These are phyloP conservation scores for Lepilemur septentrionalis DNA, from an alignment of 2,797 vertebrate species.

Conservation along the genomic window DNA sequence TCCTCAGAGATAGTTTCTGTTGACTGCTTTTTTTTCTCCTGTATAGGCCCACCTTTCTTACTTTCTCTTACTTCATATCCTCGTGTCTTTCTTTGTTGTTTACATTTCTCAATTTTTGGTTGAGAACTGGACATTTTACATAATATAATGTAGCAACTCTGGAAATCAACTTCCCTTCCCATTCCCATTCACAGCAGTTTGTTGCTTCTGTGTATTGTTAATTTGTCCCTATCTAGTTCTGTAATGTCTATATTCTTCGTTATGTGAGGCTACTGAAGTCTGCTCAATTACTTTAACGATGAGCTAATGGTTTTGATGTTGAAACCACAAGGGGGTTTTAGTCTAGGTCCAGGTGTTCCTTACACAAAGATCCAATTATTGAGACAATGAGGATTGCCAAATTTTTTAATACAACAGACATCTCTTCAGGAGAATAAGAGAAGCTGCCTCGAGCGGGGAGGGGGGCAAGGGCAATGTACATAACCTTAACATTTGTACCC, in stretches of 20 bases:
- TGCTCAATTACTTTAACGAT: background rate
- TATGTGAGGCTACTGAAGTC: background rate
- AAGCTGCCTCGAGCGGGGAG: background rate
- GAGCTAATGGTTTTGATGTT: background rate
- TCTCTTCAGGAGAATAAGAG: background rate
- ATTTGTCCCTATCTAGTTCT: background rate
- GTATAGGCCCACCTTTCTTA: background rate
- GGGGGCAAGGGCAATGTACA: no score
- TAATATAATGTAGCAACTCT: background rate
- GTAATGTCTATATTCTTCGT: background rate
- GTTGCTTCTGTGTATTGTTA: background rate
- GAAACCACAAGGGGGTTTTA: background rate
- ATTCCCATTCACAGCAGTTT: background rate
- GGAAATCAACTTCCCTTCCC: background rate
- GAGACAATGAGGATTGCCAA: background rate
- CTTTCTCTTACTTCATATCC: background rate
- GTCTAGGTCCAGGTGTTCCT: background rate
- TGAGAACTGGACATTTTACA: background rate
- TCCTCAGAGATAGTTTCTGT: background rate
- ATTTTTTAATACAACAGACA: background rate
- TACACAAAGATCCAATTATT: background rate
- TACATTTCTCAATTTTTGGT: background rate
- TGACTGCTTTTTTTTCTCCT: background rate
- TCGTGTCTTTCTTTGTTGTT: background rate
- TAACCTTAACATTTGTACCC: no score